Base-by-base conservation (phyloP, 30 jellyfish, hydroid and myxozoan genomes). In the Calvadosia cruxmelitensis region DNA sequence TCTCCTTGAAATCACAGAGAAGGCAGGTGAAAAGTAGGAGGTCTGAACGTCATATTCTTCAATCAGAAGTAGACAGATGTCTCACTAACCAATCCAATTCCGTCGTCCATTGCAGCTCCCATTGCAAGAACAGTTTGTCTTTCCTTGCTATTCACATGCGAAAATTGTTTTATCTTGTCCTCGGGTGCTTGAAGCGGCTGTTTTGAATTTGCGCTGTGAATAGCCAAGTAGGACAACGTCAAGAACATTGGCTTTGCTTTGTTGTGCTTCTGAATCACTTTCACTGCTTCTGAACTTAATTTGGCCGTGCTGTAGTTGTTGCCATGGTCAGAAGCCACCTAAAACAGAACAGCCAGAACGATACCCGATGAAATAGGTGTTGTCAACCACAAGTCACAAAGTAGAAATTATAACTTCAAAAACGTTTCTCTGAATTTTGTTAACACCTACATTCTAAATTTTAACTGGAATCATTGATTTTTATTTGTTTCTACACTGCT, bases 131-230 rank as follows among this genome's bases (percentile, higher is more conserved):
- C 69, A 10, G 10, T 42, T 53, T 27, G 12, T 53, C 69, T 53
- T 5, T 53, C 25, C 31, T 53, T 24, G 25, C 12, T 3, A 5
- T 53, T 10, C 10, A 53, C 25, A 42, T 42, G 57, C 10, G 57
- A 42, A 20, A 42, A 42, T 42, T 42, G 10, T 20, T 53, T 29
- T 42, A 33, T 34, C 32, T 73, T 82, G 42, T 81, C 93, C 0
- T 81, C 82, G 27, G 93, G 93, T 29, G 93, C 93, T 48, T 72
- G 85, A 23, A 81, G 31, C 25, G 93, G 93, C 2, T 72, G 86
- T 28, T 53, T 68, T 10, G 78, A 35, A 32, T 81, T 81, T 13
- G 85, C 93, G 51, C 93, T 79, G 76, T 79, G 93, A 7, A 79
- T 81, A 0, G 93, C 93, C 29, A 70, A 63, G 71, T 72, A 80